Percentiles rank a stretch among this genome's conserved stretches.
These are phyloP conservation scores for Seira sanloemensis DNA, from an alignment of 2,888 invertebrate species.

Conservation along the genomic window DNA sequence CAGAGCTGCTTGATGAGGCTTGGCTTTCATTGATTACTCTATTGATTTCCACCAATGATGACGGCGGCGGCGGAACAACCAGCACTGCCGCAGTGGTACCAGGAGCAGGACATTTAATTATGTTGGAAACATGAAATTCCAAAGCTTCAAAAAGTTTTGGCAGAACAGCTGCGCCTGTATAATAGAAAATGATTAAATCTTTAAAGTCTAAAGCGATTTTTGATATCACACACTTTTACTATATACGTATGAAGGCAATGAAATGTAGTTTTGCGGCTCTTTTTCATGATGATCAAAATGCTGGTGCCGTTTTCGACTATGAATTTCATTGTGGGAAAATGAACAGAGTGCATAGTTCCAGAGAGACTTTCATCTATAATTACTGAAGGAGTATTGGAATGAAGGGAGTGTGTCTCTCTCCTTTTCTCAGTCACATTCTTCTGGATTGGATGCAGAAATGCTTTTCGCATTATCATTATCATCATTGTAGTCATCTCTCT, in stretches of 20 bases:
- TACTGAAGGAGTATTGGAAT: not conserved
- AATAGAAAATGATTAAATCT: not conserved
- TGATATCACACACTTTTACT: not conserved
- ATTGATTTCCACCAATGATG: not conserved
- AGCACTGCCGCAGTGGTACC: not conserved
- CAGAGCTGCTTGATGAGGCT: not conserved
- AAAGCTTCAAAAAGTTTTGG: conserved; percentile 28
- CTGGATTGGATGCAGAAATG: not conserved
- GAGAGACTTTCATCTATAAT: not conserved
- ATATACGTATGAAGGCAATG: not conserved
- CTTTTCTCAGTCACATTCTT: not conserved
- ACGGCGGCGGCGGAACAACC: not conserved
- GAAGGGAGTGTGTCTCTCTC: not conserved
- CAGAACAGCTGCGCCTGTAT: conserved; percentile 23
- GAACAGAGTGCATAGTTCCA: not conserved
- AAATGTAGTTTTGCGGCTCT: not conserved
- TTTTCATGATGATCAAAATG: not conserved
- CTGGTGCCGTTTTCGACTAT: not conserved
- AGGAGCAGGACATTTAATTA: not conserved
- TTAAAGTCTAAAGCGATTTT: not conserved
- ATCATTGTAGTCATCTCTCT: not conserved
- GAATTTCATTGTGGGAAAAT: not conserved
- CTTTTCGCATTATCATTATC: not conserved
- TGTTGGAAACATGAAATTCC: conserved; percentile 7
- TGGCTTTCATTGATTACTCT: conserved; percentile 27